Conservation (phyloP, 2,797 vertebrate genomes). For the Gymnoscopelus braueri region DNA sequence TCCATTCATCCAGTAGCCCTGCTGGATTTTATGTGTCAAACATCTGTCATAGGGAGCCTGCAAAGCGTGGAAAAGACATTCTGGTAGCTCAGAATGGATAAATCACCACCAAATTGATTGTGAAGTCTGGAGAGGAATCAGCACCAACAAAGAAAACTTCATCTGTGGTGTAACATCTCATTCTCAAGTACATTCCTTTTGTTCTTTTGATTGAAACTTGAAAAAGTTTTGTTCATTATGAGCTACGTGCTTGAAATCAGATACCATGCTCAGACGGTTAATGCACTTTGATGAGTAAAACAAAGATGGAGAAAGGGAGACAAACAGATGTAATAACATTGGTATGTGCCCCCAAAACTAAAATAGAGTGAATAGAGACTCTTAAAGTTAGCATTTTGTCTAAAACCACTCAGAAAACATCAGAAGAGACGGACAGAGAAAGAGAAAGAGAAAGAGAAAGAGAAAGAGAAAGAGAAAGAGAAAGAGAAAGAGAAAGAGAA, state of each 20-base stretch:
- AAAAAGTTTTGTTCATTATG: no score
- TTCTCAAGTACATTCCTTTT: not conserved
- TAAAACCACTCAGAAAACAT: not conserved
- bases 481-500: not conserved
- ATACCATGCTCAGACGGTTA: not conserved
- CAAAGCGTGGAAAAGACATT: slow-evolving; percentile 40
- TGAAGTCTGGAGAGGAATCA: slow-evolving; percentile 31
- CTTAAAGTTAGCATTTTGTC: no score
- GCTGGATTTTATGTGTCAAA: slow-evolving; percentile 76
- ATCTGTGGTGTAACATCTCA: not conserved
- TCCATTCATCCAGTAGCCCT: slow-evolving; percentile 73
- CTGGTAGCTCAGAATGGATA: slow-evolving; percentile 24
- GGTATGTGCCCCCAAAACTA: no score
- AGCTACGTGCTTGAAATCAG: not conserved
- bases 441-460: not conserved
- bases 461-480: not conserved
- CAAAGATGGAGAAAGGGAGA: not conserved
- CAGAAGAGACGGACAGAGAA: not conserved
- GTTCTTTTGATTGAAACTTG: no score
- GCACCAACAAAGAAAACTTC: slow-evolving; percentile 5
- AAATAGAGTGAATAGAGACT: no score
- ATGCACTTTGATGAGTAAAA: not conserved
- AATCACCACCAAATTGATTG: slow-evolving; percentile 37
- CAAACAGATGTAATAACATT: not conserved
- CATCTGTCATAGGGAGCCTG: slow-evolving; percentile 75